Conservation (phyloP, 2,888 invertebrate genomes). For the Thereva unica region DNA sequence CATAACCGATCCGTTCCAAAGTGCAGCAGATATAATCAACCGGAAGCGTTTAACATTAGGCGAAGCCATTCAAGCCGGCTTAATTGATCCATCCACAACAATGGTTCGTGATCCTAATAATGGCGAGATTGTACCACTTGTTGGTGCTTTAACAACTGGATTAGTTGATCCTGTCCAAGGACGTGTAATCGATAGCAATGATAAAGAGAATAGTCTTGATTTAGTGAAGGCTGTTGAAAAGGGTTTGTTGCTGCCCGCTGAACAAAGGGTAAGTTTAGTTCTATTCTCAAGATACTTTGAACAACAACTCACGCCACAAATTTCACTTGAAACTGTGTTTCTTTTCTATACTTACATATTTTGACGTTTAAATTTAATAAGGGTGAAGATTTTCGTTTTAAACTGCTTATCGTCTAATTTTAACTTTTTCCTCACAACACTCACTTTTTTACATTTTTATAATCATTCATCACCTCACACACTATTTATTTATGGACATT, state of each 20-base stretch:
- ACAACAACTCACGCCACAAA: neutral
- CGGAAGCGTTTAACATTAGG: constrained; percentile 74
- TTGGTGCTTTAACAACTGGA: constrained; percentile 74
- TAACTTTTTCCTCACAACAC: neutral
- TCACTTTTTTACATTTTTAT: constrained; percentile 13
- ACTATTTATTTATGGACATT: too few relatives aligned
- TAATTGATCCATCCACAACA: constrained; percentile 84
- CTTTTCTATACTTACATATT: constrained; percentile 15
- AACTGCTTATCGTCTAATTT: neutral
- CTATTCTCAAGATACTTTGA: neutral
- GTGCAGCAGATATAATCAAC: constrained; percentile 65
- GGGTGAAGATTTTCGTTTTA: neutral
- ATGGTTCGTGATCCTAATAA: constrained; percentile 79
- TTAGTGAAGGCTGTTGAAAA: constrained; percentile 84
- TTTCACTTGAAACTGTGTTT: neutral
- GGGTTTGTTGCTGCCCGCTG: constrained; percentile 87
- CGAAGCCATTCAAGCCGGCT: constrained; percentile 75
- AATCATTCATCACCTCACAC: neutral
- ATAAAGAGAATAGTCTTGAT: constrained; percentile 60
- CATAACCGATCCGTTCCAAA: constrained; percentile 80
- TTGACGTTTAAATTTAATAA: neutral
- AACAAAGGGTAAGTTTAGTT: constrained; percentile 83
- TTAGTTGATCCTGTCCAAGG: constrained; percentile 77
- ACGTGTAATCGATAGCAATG: constrained; percentile 65
- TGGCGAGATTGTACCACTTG: constrained; percentile 75